phyloP scores from a whole-genome alignment of 2,797 vertebrate genomes.

The Micropoecilia bifurca region DNA sequence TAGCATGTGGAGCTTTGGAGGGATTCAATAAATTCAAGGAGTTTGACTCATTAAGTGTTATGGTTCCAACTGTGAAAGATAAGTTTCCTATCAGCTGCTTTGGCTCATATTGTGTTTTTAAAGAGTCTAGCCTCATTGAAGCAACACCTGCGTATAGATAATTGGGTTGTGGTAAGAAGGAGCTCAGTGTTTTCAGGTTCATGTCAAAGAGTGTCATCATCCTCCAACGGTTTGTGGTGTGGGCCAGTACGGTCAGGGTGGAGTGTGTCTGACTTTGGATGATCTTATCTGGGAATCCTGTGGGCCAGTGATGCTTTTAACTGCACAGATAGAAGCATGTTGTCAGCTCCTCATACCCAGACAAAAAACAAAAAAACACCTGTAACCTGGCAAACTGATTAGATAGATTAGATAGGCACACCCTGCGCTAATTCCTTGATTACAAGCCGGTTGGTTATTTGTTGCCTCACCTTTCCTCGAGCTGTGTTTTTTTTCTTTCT shows the following conservation, averaged over 20 bases:
- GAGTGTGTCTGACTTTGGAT: slow-evolving; percentile 56
- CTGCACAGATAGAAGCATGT: slow-evolving; percentile 48
- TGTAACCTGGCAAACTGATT: not conserved
- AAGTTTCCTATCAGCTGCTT: slow-evolving; percentile 2
- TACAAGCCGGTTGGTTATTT: slow-evolving; percentile 32
- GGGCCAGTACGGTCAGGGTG: slow-evolving; percentile 63
- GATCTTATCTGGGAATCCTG: slow-evolving; percentile 61
- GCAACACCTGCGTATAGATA: slow-evolving; percentile 3
- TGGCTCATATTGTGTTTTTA: slow-evolving; percentile 39
- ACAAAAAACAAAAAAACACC: slow-evolving; percentile 11
- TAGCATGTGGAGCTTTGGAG: slow-evolving; percentile 26
- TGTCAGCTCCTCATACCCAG: slow-evolving; percentile 29
- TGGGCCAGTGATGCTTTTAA: slow-evolving; percentile 47
- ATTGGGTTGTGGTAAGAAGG: slow-evolving; percentile 38
- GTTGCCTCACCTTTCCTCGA: slow-evolving; percentile 69
- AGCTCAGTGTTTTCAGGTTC: slow-evolving; percentile 42
- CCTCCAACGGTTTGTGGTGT: slow-evolving; percentile 65
- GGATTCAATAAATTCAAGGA: slow-evolving; percentile 7
- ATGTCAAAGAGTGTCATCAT: slow-evolving; percentile 60
- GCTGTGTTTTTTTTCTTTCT: slow-evolving; percentile 3
- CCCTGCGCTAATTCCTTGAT: slow-evolving; percentile 10
- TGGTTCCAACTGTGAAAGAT: slow-evolving; percentile 40
- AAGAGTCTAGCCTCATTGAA: slow-evolving; percentile 36
- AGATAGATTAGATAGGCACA: not conserved
- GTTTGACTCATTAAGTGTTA: slow-evolving; percentile 28